These are phyloP conservation scores for Oreochromis spilurus DNA, from an alignment of 2,113 vertebrate species.

Conservation along the genomic window DNA sequence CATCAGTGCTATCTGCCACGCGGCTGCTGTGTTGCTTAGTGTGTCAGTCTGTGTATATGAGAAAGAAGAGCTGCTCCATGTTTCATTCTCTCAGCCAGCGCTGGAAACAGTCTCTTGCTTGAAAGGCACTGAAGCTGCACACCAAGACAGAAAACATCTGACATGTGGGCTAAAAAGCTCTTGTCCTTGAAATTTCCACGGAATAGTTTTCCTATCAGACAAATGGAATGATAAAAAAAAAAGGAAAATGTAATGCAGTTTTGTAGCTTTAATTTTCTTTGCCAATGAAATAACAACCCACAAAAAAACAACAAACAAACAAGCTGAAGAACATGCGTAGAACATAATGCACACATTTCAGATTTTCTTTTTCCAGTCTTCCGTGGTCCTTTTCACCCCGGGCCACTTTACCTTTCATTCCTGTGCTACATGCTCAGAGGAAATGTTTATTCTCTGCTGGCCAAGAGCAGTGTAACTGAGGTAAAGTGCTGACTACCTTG, in stretches of 20 bases:
- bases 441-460: neutral
- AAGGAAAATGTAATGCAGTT: neutral
- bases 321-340: neutral
- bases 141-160: neutral
- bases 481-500: neutral
- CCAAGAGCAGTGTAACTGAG: neutral
- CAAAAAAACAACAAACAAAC: neutral
- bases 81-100: neutral
- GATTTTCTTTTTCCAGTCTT: neutral
- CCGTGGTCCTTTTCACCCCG: neutral
- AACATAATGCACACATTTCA: neutral
- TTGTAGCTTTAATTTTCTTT: neutral
- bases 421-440: neutral
- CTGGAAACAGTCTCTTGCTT: neutral
- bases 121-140: neutral
- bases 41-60: neutral
- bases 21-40: neutral
- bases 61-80: neutral
- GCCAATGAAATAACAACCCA: neutral
- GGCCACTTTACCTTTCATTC: neutral
- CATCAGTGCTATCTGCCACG: neutral
- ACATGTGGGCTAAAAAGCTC: neutral
- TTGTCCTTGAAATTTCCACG: neutral
- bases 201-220: neutral
- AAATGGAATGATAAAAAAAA: neutral